Percentiles rank a stretch among this genome's conserved stretches.
Evolutionary conservation across 2,797 vertebrate species (phyloP).

Genomic region (Triplophysa yarkandensis): DNA sequence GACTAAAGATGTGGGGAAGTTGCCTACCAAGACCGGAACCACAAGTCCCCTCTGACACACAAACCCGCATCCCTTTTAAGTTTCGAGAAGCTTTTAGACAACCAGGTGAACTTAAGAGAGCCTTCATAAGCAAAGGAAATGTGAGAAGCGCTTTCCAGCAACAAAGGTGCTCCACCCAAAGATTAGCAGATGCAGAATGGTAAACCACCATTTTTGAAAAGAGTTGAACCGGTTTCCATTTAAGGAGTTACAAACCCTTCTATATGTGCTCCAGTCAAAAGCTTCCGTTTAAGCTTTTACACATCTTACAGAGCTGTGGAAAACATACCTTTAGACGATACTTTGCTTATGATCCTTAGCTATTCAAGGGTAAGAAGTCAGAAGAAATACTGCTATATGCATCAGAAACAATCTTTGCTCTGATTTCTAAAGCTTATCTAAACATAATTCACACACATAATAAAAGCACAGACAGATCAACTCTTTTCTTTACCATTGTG

Average conservation of each 20-base stretch:
- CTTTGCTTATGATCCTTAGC: too few relatives aligned
- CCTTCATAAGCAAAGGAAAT: conserved; percentile 1
- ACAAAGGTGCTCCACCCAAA: neutral
- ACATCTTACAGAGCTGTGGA: too few relatives aligned
- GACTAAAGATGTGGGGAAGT: conserved; percentile 65
- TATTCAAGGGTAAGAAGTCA: too few relatives aligned
- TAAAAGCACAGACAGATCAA: neutral
- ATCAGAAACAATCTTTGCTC: too few relatives aligned
- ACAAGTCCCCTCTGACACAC: conserved; percentile 55
- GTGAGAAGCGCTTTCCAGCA: neutral
- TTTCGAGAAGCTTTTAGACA: neutral
- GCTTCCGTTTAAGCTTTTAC: conserved; percentile 9
- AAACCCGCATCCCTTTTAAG: conserved; percentile 26
- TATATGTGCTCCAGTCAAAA: conserved; percentile 6
- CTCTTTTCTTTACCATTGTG: conserved; percentile 46
- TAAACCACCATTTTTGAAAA: neutral
- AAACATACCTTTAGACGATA: too few relatives aligned
- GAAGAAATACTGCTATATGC: neutral
- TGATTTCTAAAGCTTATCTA: neutral
- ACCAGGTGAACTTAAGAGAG: neutral
- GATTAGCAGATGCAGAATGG: neutral
- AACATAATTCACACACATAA: neutral
- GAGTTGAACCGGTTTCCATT: conserved; percentile 8
- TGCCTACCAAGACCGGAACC: conserved; percentile 59
- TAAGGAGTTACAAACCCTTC: conserved; percentile 10